phyloP scores from a whole-genome alignment of 2,888 invertebrate species.

The Frankliniella fusca region DNA sequence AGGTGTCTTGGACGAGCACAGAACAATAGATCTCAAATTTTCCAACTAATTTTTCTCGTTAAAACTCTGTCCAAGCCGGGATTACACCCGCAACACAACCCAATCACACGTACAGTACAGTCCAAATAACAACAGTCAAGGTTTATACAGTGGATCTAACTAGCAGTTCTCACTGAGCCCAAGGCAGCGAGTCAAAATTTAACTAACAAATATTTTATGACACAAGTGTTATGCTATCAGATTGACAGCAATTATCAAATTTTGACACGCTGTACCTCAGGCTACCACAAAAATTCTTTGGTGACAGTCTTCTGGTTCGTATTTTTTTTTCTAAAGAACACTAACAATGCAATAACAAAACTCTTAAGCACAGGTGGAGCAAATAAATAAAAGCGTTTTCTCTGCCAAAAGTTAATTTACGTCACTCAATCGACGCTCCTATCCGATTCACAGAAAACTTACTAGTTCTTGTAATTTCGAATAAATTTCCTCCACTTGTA shows the following conservation, averaged over 20 bases:
- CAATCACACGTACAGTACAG: conserved; percentile 24
- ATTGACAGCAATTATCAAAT: not conserved
- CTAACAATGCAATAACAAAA: conserved; percentile 23
- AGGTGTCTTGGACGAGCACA: not conserved
- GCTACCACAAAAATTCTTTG: conserved; percentile 15
- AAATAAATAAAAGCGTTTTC: not conserved
- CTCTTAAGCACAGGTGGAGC: conserved; percentile 2
- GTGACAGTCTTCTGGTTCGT: conserved; percentile 20
- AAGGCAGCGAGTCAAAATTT: not conserved
- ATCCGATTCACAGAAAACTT: not conserved
- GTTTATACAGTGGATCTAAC: conserved; percentile 16
- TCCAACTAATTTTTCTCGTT: not conserved
- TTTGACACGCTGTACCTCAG: not conserved
- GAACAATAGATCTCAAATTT: not conserved
- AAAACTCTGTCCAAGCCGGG: not conserved
- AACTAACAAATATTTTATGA: too few species aligned
- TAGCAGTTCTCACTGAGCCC: conserved; percentile 19
- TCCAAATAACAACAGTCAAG: conserved; percentile 25
- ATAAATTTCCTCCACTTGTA: not conserved
- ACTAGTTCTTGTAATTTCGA: not conserved
- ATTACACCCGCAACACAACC: conserved; percentile 15
- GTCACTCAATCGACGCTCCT: too few species aligned
- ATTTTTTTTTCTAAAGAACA: conserved; percentile 7
- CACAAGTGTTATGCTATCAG: not conserved
- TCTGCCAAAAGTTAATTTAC: too few species aligned